Percentiles rank a stretch among this genome's conserved stretches.
Evolutionary conservation across 2,888 invertebrate genomes (phyloP).

Genomic region (Gymnocheta viridis): DNA sequence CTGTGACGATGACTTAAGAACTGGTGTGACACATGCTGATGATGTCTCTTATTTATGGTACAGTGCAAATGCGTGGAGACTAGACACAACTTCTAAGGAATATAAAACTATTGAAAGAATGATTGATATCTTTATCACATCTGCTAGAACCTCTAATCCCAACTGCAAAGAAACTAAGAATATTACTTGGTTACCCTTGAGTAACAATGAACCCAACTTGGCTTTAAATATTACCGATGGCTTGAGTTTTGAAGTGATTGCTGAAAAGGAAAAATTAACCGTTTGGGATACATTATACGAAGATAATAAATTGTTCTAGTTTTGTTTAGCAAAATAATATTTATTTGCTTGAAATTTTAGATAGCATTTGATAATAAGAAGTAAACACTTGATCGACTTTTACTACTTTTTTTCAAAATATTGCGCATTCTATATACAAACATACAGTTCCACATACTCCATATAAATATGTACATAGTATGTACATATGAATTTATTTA

Average conservation of each 20-base stretch:
- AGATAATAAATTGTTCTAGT: constrained; percentile 28
- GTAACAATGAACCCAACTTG: constrained; percentile 70
- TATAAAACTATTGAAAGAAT: constrained; percentile 77
- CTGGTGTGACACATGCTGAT: constrained; percentile 80
- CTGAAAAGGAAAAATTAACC: constrained; percentile 75
- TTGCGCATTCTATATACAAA: too few relatives aligned
- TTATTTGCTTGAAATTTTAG: neutral
- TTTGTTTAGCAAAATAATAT: neutral
- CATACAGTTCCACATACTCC: too few relatives aligned
- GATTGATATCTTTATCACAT: constrained; percentile 76
- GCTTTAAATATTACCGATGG: constrained; percentile 77
- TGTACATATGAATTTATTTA: too few relatives aligned
- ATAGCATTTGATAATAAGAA: neutral
- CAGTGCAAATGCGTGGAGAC: constrained; percentile 71
- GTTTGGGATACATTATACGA: constrained; percentile 78
- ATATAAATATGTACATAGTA: too few relatives aligned
- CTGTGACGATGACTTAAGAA: constrained; percentile 76
- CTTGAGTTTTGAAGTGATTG: constrained; percentile 72
- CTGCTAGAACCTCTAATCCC: constrained; percentile 78
- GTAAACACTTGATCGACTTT: neutral
- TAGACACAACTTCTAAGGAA: constrained; percentile 73
- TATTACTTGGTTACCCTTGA: constrained; percentile 75
- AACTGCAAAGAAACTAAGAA: constrained; percentile 73
- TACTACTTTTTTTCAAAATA: neutral
- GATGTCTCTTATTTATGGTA: constrained; percentile 80